Base-by-base conservation (phyloP, 1,140 invertebrate species). In the Zaprionus taronus region DNA sequence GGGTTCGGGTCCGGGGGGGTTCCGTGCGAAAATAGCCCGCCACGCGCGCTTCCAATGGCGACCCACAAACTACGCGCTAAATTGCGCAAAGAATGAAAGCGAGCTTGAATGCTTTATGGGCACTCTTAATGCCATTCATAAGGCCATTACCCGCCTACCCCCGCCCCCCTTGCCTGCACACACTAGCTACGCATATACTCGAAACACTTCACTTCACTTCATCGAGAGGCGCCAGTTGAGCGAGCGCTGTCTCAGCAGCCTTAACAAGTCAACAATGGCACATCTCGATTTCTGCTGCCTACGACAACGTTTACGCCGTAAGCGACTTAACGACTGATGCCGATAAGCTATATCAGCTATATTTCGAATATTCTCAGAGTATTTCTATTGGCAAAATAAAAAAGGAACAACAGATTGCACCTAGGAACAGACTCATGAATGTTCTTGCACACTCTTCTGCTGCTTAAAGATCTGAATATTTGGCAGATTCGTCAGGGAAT, bases 81-180 rank as follows among this genome's bases (percentile, higher is more conserved):
- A 84, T 87, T 89, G 83, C 64, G 71, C 75, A 76, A 85, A 68
- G 76, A 71, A 58, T 66, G 72, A 74, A 56, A 63, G 51, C 67
- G 26, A 31, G 68, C 61, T 49, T 70, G 41, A 63, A 53, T 83
- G 68, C 84, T 81, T 89, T 87, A 86, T 86, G 79, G 22, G 77
- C 68, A 24, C 72, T 81, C 76, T 89, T 84, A 90, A 72, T 89
- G 78, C 72, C 84, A 89, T 87, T 89, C 84, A 87, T 87, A 89
- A 83, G 73, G 68, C 71, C 64, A 73, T 62, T 63, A 60, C 63
- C 62, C 55, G 14, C 44, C 15, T 1, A 11, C 41, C n/a, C n/a
- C 15, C 36, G 4, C 20, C 6, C 26, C 58, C 17, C 34, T 5
- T 26, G n/a, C 6, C 6, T 7, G 17, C 14, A 28, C 17, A 49